Conservation (phyloP, 2,888 invertebrate species). For the Laothoe populi region DNA sequence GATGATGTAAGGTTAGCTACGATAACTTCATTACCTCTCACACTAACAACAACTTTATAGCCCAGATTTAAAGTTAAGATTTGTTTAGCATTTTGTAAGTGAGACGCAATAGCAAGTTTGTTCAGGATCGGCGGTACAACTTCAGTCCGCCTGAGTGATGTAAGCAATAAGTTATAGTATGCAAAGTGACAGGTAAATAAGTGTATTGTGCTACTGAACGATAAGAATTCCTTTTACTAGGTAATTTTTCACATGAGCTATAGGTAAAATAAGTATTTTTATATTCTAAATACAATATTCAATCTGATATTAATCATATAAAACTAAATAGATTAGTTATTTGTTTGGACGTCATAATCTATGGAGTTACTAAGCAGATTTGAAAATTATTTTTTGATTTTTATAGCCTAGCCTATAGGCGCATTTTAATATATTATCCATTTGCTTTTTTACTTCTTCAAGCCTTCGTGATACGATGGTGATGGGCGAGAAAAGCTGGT, state of each 20-base stretch:
- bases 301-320: no score
- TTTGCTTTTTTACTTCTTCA: no score
- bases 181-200: constrained; percentile 66
- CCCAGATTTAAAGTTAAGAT: constrained; percentile 32
- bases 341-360: no score
- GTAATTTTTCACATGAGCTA: neutral
- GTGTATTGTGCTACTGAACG: constrained; percentile 59
- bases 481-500: no score
- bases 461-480: no score
- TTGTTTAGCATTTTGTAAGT: constrained; percentile 27
- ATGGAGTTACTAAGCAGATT: no score
- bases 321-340: no score
- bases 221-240: constrained; percentile 12
- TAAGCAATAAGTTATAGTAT: constrained; percentile 58
- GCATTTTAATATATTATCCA: no score
- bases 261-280: neutral
- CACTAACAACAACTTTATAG: constrained; percentile 29
- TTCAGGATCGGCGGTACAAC: constrained; percentile 46
- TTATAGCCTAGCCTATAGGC: no score
- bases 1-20: constrained; percentile 52
- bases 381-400: no score
- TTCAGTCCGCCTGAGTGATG: constrained; percentile 61
- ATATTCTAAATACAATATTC: no score
- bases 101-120: constrained; percentile 33
- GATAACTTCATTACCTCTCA: neutral